phyloP scores from a whole-genome alignment of 2,113 vertebrate genomes.

The Reinhardtius hippoglossoides region DNA sequence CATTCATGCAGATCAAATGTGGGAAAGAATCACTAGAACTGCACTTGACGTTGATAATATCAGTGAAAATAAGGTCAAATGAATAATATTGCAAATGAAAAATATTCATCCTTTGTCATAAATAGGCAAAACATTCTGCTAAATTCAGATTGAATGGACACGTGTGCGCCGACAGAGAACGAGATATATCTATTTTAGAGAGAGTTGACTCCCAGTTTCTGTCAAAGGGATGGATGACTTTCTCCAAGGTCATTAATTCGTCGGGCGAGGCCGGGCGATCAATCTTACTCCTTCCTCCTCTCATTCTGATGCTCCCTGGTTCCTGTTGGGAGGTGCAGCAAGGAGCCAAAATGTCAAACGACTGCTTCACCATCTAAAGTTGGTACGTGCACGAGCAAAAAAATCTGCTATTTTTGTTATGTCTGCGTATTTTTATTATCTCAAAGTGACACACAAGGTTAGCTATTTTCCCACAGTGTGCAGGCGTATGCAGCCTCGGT shows the following conservation, averaged over 20 bases:
- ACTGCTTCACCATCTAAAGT: not conserved
- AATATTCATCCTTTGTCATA: not conserved
- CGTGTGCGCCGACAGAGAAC: conserved; percentile 8
- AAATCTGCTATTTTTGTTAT: not conserved
- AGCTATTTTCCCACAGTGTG: not conserved
- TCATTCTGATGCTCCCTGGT: conserved; percentile 8
- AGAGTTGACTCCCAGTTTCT: conserved; percentile 13
- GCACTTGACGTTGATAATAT: not conserved
- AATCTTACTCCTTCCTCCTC: conserved; percentile 25
- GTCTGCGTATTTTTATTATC: not conserved
- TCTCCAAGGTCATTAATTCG: conserved; percentile 61
- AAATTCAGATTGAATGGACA: conserved; percentile 11
- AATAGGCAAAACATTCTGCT: not conserved
- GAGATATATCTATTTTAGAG: conserved; percentile 34
- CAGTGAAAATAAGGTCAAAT: not conserved
- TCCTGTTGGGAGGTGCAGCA: not conserved
- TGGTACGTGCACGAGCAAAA: not conserved
- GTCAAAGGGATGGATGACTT: conserved; percentile 67
- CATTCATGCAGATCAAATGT: not conserved
- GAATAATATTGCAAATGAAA: not conserved
- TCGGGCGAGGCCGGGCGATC: conserved; percentile 38
- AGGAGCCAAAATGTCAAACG: conserved; percentile 15
- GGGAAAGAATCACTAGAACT: not conserved
- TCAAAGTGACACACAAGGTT: not conserved
- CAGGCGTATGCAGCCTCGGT: not conserved